Evolutionary conservation across 2,888 invertebrate species (phyloP).

Genomic region (Lottia gigantea): DNA sequence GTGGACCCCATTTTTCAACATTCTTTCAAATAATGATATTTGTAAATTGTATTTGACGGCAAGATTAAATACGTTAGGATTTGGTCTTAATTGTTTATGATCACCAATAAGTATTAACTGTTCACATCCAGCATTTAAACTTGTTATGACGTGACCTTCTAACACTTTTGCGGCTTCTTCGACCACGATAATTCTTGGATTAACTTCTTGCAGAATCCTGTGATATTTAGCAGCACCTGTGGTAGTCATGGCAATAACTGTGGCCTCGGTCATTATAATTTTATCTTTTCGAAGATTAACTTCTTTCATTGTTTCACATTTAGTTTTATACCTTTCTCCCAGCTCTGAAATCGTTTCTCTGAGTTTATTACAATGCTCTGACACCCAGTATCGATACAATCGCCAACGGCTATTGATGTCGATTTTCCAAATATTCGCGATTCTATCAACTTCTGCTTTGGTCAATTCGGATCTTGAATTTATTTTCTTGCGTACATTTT

Average conservation of each 20-base stretch:
- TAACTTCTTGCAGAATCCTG: constrained; percentile 69
- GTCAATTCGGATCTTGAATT: constrained; percentile 41
- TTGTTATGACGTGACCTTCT: constrained; percentile 82
- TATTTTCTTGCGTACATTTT: constrained; percentile 33
- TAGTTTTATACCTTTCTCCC: constrained; percentile 36
- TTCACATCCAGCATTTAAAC: constrained; percentile 78
- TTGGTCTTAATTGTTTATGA: constrained; percentile 82
- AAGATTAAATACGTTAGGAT: constrained; percentile 76
- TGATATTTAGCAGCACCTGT: constrained; percentile 64
- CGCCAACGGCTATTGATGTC: constrained; percentile 67
- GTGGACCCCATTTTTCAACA: constrained; percentile 76
- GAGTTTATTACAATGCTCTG: constrained; percentile 32
- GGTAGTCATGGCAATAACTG: constrained; percentile 65
- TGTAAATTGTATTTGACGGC: constrained; percentile 76
- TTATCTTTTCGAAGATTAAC: constrained; percentile 50
- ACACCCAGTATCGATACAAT: constrained; percentile 68
- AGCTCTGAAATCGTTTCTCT: constrained; percentile 28
- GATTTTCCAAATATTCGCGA: constrained; percentile 51
- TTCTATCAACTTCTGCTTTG: constrained; percentile 37
- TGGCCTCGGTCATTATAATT: constrained; percentile 50
- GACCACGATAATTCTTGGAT: constrained; percentile 72
- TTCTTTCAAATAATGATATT: constrained; percentile 83
- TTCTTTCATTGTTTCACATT: constrained; percentile 39
- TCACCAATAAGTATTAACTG: constrained; percentile 86
- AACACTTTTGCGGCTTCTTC: constrained; percentile 90